Evolutionary conservation across 2,888 invertebrate species (phyloP).

Genomic region (Metacarcinus magister): DNA sequence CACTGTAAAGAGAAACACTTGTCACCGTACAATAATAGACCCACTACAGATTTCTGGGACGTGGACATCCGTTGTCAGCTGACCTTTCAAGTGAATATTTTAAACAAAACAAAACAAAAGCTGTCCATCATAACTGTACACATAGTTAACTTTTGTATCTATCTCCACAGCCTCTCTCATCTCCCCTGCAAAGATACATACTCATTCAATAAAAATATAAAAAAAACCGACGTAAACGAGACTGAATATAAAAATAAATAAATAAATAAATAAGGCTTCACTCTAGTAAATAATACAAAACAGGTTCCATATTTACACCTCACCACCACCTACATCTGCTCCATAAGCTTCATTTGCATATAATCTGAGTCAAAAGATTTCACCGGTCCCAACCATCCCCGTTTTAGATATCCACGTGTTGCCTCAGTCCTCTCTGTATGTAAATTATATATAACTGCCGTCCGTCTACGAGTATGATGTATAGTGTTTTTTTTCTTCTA

Average conservation of each 20-base stretch:
- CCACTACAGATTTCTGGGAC: no score
- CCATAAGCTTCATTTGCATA: background rate
- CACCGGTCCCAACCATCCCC: background rate
- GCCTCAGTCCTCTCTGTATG: background rate
- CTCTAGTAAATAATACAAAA: no score
- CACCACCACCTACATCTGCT: background rate
- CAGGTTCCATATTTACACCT: conserved; percentile 20
- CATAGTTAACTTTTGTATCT: background rate
- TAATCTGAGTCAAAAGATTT: background rate
- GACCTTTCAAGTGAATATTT: background rate
- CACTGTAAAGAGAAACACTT: no score
- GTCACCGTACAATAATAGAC: no score
- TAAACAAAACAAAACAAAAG: background rate
- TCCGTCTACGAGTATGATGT: background rate
- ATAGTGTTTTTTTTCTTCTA: background rate
- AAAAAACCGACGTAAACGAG: background rate
- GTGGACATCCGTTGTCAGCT: no score
- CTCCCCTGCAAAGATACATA: background rate
- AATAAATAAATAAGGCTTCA: background rate
- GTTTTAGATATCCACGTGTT: background rate
- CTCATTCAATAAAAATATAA: no score
- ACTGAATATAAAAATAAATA: background rate
- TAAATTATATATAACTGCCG: background rate
- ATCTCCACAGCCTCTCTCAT: background rate
- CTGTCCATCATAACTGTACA: background rate